Base-by-base conservation (phyloP, 2,113 vertebrate genomes). In the Puma concolor region DNA sequence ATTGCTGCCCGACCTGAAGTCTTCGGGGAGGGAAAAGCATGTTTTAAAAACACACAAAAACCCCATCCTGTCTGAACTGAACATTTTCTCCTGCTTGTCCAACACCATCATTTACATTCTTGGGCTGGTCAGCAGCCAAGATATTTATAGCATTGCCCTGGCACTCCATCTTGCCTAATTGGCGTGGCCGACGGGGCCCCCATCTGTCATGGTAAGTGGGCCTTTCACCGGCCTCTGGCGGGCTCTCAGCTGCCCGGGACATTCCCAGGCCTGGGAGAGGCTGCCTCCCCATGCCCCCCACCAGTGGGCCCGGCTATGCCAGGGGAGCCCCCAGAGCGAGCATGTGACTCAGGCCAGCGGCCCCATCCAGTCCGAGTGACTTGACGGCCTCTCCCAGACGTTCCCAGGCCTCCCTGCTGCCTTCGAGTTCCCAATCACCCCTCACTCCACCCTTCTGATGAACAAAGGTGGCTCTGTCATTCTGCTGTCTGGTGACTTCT, bases 81-180 rank as follows among this genome's bases (percentile, higher is more conserved):
- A 97, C 90, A 96, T 95, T 97, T 92, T 97, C 94, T 97, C 69
- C 72, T 2, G 83, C 94, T 89, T 93, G 96, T 94, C 92, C 97
- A 69, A 88, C 77, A 52, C 60, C 92, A 64, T 66, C 96, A 96
- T 97, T 93, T 92, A 94, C 87, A 96, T 96, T 97, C 95, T 91
- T 92, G 94, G 91, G 92, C 97, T 57, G 0, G 80, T 38, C 74
- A 14, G 93, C 21, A 1, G 92, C 95, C 69, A 31, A 48, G 97
- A 60, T 98, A 98, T 98, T 98, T 98, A 96, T 96, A 98, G 96
- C 83, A 0, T 9, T 4, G 63, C 54, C 83, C 94, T 97, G 96
- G 97, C 95, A 74, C 85, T 97, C 72, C 67, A 52, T 97, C 97
- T 93, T 89, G 93, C 97, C 95, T 96, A 97, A 96, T 95, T 97